Base-by-base conservation (phyloP, 2,888 invertebrate genomes). In the Tribolium freemani region DNA sequence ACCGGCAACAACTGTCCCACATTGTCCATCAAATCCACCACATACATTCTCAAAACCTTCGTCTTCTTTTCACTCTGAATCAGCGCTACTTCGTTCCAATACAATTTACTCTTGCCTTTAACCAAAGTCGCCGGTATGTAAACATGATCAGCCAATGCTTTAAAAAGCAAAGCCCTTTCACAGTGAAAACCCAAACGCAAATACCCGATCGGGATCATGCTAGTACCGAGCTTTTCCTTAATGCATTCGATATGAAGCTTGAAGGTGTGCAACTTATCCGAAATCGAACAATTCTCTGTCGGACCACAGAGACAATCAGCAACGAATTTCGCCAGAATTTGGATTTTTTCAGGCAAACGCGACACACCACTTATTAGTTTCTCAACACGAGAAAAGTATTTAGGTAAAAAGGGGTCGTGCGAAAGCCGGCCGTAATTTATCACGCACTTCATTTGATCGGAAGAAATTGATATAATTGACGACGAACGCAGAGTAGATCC, bases 161-260 rank as follows among this genome's bases (percentile, higher is more conserved):
- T 84, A 79, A 89, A 90, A 1, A 90, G 84, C 11, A 90, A 73
- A 0, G 90, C 88, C 68, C 88, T 82, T 75, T 89, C 89, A 66
- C 88, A 86, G 73, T 86, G 85, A n/a, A 86, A 86, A 2, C 89
- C 89, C 11, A 88, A 81, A 48, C 87, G 84, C 44, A 89, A 72
- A 77, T 83, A 85, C 0, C 89, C 89, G 5, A 89, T 79, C 0
- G 89, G 88, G 50, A 89, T 87, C n/a, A 89, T 81, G 71, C 85
- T 88, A 5, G 87, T 87, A 38, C 86, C 86, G 30, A 88, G 63
- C 70, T 82, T 82, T 2, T 75, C 60, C 60, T 81, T 84, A 5
- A 84, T 57, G 20, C 75, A 76, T 61, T 80, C 78, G n/a, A 81
- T 73, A 66, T 84, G 84, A 0, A 81, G 64, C 48, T 78, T 77